Percentiles rank a stretch among this genome's conserved stretches.
phyloP scores from a whole-genome alignment of 2,797 vertebrate genomes.

The Eidolon dupreanum region DNA sequence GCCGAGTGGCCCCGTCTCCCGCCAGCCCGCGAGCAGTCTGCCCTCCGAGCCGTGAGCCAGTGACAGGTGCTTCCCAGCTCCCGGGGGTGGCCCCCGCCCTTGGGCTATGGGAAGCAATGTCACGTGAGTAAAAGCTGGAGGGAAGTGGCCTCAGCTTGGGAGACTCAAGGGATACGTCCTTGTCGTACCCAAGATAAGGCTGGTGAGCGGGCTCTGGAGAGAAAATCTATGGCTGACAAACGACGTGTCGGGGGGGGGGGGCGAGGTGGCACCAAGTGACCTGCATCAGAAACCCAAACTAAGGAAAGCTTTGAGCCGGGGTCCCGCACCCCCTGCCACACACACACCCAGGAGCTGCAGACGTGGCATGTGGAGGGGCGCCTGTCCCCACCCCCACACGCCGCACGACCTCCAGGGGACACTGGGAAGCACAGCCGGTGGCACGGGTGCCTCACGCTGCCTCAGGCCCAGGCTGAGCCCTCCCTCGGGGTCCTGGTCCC shows the following conservation, averaged over 20 bases:
- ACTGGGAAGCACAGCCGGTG: not conserved
- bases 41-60: rapidly evolving
- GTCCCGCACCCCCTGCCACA: not conserved
- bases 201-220: rapidly evolving
- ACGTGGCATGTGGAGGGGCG: rapidly evolving
- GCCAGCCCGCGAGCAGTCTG: not conserved
- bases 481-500: not conserved
- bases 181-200: not conserved
- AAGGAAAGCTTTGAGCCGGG: not conserved
- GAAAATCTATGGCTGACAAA: not conserved
- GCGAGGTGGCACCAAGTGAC: rapidly evolving
- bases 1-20: not conserved
- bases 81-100: too few species aligned
- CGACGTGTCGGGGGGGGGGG: rapidly evolving
- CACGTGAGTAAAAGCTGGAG: not conserved
- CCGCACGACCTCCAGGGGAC: too few species aligned
- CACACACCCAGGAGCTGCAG: too few species aligned
- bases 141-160: not conserved
- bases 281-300: not conserved
- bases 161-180: not conserved
- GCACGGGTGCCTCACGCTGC: rapidly evolving
- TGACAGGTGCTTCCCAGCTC: not conserved
- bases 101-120: too few species aligned
- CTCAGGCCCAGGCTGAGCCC: too few species aligned
- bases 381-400: not conserved